A percentile compares a stretch with the other conserved stretches of the same genome.
Evolutionary conservation across 2,888 invertebrate genomes (phyloP).

Genomic region (Ophraella communa): DNA sequence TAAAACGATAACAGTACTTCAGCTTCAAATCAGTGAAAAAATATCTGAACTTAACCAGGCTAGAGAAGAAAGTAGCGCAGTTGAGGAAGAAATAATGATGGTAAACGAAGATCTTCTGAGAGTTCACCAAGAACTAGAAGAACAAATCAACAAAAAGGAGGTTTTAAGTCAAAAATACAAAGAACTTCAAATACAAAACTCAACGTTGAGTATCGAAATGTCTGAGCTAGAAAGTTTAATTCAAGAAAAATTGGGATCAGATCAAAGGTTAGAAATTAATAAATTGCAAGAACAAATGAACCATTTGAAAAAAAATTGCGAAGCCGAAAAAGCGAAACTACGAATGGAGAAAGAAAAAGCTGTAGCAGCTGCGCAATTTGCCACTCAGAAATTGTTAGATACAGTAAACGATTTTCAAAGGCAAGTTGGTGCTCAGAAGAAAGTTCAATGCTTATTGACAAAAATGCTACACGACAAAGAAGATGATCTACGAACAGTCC

Average conservation of each 20-base stretch:
- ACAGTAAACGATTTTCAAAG: conserved; percentile 54
- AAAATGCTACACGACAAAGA: conserved; percentile 53
- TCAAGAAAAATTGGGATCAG: conserved; percentile 32
- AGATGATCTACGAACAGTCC: conserved; percentile 41
- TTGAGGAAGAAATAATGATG: conserved; percentile 39
- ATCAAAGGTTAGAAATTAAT: not conserved
- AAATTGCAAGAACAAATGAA: conserved; percentile 38
- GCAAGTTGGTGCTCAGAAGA: conserved; percentile 51
- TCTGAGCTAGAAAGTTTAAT: conserved; percentile 40
- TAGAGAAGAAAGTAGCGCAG: conserved; percentile 33
- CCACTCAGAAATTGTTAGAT: conserved; percentile 52
- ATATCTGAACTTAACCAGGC: conserved; percentile 37
- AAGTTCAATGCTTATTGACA: conserved; percentile 50
- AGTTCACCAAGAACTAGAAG: conserved; percentile 40
- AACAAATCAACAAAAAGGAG: conserved; percentile 41
- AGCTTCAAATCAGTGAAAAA: conserved; percentile 42
- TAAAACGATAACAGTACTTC: conserved; percentile 39
- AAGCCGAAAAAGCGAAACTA: conserved; percentile 39
- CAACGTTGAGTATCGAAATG: conserved; percentile 38
- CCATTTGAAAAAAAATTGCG: conserved; percentile 42
- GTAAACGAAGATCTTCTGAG: conserved; percentile 38
- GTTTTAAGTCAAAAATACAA: conserved; percentile 37
- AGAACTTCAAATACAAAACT: conserved; percentile 42
- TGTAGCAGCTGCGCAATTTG: conserved; percentile 52
- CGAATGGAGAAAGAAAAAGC: conserved; percentile 51